phyloP scores from a whole-genome alignment of 2,888 invertebrate genomes.

The Cephus pulcher region DNA sequence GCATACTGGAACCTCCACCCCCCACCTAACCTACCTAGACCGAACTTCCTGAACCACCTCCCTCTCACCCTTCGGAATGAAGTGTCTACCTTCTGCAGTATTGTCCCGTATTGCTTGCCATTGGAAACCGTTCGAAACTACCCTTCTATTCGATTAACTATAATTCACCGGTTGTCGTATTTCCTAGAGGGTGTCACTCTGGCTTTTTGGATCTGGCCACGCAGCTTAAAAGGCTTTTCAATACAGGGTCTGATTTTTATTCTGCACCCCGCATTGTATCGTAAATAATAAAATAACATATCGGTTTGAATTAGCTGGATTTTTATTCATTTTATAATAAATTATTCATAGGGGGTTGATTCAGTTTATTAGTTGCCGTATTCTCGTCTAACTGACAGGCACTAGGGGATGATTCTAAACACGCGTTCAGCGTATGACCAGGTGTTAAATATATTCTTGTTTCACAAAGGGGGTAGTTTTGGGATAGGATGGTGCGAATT shows the following conservation, averaged over 20 bases:
- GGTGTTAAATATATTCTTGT: neutral
- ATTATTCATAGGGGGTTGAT: neutral
- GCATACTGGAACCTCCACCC: neutral
- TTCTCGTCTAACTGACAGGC: neutral
- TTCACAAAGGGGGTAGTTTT: neutral
- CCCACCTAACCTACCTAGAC: neutral
- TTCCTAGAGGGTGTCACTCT: neutral
- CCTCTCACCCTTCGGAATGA: neutral
- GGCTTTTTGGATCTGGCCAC: neutral
- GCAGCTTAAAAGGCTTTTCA: neutral
- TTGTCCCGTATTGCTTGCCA: neutral
- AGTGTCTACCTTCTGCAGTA: neutral
- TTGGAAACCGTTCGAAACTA: neutral
- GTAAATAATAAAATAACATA: neutral
- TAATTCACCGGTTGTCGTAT: neutral
- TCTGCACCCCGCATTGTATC: neutral
- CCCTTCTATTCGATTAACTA: neutral
- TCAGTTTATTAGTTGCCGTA: neutral
- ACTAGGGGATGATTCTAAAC: neutral
- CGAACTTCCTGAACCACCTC: neutral
- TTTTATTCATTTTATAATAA: neutral
- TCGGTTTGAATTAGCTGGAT: neutral
- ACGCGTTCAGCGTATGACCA: neutral
- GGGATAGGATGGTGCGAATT: neutral
- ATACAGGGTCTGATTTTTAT: neutral